Percentiles rank a stretch among this genome's conserved stretches.
Conservation (phyloP, 2,888 invertebrate species). For the Lordiphosa fenestrarum region DNA sequence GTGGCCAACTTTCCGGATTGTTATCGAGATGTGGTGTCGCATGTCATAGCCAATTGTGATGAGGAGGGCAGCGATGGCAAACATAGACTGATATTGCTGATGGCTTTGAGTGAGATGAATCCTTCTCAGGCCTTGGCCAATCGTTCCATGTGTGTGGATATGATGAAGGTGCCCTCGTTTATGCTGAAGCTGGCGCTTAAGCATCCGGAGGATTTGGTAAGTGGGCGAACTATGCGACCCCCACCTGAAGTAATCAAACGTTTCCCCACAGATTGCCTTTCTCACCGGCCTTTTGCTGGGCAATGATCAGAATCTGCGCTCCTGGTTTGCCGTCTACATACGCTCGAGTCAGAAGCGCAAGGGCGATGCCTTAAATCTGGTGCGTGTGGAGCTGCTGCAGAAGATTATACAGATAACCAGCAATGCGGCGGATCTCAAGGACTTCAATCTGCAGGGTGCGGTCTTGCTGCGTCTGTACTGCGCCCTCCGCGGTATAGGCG, state of each 20-base stretch:
- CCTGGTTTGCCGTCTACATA: constrained; percentile 96
- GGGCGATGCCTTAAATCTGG: constrained; percentile 83
- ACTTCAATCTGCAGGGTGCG: constrained; percentile 91
- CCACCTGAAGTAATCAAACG: background rate
- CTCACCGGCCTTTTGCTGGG: constrained; percentile 94
- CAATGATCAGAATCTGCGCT: constrained; percentile 92
- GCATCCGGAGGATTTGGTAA: constrained; percentile 83
- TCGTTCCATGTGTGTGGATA: constrained; percentile 92
- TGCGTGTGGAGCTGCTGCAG: constrained; percentile 89
- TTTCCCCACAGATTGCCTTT: constrained; percentile 85
- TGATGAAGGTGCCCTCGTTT: constrained; percentile 93
- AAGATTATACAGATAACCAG: constrained; percentile 85
- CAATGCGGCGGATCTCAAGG: constrained; percentile 84
- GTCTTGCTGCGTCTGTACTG: constrained; percentile 94
- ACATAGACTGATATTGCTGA: constrained; percentile 87
- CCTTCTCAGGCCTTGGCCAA: constrained; percentile 92
- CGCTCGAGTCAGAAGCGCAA: constrained; percentile 86
- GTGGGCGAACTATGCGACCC: constrained; percentile 2
- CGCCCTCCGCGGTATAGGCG: constrained; percentile 94
- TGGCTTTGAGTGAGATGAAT: constrained; percentile 92
- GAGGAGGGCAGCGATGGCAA: constrained; percentile 93
- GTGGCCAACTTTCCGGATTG: constrained; percentile 97
- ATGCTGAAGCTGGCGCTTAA: constrained; percentile 91
- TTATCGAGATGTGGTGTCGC: constrained; percentile 93
- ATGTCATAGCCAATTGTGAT: constrained; percentile 92